phyloP scores from a whole-genome alignment of 35 echinoderm and acorn worm species.

The Apostichopus parvimensis region DNA sequence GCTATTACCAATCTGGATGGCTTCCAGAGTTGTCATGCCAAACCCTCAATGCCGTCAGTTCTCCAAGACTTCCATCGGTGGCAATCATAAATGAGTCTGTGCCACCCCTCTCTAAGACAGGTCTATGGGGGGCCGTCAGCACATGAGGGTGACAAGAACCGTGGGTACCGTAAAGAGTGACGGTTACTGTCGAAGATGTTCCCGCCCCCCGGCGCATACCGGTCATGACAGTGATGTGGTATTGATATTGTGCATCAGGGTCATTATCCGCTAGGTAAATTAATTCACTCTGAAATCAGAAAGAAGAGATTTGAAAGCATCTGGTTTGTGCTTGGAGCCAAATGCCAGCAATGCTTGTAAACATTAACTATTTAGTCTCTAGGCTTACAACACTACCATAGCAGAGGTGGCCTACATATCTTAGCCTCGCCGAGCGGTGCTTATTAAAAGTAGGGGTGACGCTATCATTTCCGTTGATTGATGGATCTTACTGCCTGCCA shows the following conservation, averaged over 20 bases:
- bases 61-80: conserved; percentile 62
- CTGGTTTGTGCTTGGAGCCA: background rate
- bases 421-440: too few species aligned
- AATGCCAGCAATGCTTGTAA: too few species aligned
- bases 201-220: conserved; percentile 82
- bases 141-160: conserved; percentile 83
- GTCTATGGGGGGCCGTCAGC: conserved; percentile 34
- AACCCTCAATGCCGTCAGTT: conserved; percentile 65
- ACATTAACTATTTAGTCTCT: too few species aligned
- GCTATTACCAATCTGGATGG: conserved; percentile 69
- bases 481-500: too few species aligned
- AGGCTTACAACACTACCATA: too few species aligned
- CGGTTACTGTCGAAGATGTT: conserved; percentile 79
- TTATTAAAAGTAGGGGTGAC: too few species aligned
- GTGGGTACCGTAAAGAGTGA: conserved; percentile 70
- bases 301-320: background rate
- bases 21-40: conserved; percentile 94
- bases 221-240: conserved; percentile 87
- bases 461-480: too few species aligned
- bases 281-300: conserved; percentile 55
- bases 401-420: too few species aligned
- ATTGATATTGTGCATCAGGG: conserved; percentile 61
- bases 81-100: conserved; percentile 87
- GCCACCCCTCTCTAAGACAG: conserved; percentile 63
- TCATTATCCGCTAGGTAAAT: conserved; percentile 82